Conservation (phyloP, 1,140 invertebrate genomes). For the Cherax destructor region DNA sequence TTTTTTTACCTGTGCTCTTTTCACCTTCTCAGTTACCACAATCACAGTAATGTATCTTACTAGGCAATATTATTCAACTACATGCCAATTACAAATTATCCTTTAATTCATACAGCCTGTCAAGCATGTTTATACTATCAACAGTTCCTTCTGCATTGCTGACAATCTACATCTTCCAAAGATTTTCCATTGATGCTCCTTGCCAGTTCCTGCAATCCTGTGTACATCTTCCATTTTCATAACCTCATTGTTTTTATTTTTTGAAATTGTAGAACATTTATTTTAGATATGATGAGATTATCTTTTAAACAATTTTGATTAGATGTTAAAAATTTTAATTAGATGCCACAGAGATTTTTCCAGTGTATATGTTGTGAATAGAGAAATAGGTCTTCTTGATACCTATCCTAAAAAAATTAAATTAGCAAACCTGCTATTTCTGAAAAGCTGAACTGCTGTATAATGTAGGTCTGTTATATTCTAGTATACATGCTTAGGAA, state of each 20-base stretch:
- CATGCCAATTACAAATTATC: neutral
- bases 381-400: neutral
- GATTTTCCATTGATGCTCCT: neutral
- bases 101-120: neutral
- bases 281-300: neutral
- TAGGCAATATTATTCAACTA: neutral
- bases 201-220: neutral
- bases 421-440: neutral
- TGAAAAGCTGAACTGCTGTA: neutral
- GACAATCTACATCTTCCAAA: neutral
- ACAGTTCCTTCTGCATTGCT: neutral
- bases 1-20: no score
- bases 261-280: neutral
- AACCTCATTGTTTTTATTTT: neutral
- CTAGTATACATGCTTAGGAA: neutral
- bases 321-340: slow-evolving; percentile 2
- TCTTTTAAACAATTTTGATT: neutral
- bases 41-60: neutral
- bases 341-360: slow-evolving; percentile 20
- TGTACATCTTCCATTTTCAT: neutral
- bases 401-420: neutral
- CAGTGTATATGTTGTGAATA: slow-evolving; percentile 40
- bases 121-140: neutral
- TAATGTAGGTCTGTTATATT: slow-evolving; percentile 15
- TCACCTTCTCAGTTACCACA: no score